Percentiles rank a stretch among this genome's conserved stretches.
Conservation (phyloP, 2,113 vertebrate species). For the Xenus cinereus region DNA sequence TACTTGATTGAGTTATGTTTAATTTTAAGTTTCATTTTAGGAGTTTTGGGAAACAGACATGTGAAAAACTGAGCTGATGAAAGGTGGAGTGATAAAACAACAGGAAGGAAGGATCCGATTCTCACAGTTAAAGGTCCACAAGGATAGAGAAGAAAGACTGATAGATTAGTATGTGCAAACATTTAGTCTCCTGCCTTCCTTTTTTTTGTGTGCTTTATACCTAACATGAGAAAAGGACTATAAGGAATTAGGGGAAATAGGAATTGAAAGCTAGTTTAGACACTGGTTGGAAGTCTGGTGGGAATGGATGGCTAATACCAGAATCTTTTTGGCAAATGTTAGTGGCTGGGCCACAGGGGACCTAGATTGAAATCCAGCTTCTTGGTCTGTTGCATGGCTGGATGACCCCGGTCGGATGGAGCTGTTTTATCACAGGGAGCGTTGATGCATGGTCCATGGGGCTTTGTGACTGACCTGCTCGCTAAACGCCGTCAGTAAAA, state of each 20-base stretch:
- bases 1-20: neutral
- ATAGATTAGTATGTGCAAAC: neutral
- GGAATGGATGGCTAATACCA: neutral
- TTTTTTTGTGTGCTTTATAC: neutral
- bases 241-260: neutral
- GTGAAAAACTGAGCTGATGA: neutral
- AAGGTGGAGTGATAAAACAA: neutral
- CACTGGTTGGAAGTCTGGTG: neutral
- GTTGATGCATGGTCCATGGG: fast-evolving
- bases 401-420: neutral
- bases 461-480: neutral
- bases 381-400: neutral
- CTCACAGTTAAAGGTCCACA: neutral
- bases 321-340: neutral
- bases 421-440: neutral
- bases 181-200: neutral
- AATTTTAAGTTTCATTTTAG: neutral
- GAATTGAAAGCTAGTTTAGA: neutral
- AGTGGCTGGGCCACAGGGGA: neutral
- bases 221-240: neutral
- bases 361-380: neutral
- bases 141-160: neutral
- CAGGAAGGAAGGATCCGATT: neutral
- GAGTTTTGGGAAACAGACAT: neutral
- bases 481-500: fast-evolving